Conservation (phyloP, 2,113 vertebrate species). For the Petrocephalus zakoni region DNA sequence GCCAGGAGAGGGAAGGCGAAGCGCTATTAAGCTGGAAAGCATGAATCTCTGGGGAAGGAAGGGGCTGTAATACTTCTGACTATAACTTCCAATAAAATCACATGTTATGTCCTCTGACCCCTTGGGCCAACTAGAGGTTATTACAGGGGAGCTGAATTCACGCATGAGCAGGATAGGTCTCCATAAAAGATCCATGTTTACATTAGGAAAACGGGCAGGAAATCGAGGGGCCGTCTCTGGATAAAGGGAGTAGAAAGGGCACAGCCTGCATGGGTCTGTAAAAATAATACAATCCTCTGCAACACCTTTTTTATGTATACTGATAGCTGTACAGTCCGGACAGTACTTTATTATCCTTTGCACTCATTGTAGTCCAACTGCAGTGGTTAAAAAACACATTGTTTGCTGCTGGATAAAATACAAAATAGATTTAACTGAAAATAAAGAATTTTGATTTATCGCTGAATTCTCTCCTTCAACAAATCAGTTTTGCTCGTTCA, state of each 20-base stretch:
- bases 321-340: not conserved
- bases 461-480: not conserved
- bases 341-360: not conserved
- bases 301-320: too few species aligned
- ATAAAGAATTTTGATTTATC: not conserved
- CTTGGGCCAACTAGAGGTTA: not conserved
- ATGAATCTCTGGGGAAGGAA: not conserved
- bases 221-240: not conserved
- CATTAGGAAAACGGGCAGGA: not conserved
- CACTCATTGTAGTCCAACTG: not conserved
- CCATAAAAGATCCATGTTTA: not conserved
- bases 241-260: not conserved
- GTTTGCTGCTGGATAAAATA: not conserved
- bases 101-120: not conserved
- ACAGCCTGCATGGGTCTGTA: not conserved
- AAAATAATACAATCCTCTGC: not conserved
- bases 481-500: not conserved
- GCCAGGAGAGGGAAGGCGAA: not conserved
- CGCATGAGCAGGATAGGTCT: not conserved
- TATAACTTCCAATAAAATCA: conserved; percentile 1
- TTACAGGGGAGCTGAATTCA: conserved; percentile 6
- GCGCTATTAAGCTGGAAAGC: not conserved
- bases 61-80: not conserved
- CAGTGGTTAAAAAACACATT: not conserved
- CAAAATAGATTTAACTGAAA: not conserved